Evolutionary conservation across 2,888 invertebrate genomes (phyloP).

Genomic region (Oscheius sp.): DNA sequence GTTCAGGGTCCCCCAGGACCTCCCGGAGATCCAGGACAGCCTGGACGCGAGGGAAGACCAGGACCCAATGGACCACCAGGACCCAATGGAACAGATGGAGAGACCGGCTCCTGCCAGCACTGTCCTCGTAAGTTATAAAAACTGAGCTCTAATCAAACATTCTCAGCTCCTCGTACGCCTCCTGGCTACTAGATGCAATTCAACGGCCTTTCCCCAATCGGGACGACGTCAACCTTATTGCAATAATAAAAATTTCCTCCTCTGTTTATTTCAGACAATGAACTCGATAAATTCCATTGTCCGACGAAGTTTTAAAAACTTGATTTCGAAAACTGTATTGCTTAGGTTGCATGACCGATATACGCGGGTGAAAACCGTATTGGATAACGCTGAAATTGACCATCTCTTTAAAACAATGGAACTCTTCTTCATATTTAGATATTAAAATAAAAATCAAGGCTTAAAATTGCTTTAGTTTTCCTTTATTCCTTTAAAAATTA

Average conservation of each 20-base stretch:
- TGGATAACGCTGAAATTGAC: too few relatives aligned
- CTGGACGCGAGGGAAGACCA: constrained; percentile 58
- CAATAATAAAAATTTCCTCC: constrained; percentile 22
- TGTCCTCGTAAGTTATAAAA: constrained; percentile 52
- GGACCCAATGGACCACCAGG: constrained; percentile 58
- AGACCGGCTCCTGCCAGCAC: constrained; percentile 58
- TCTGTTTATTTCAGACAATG: not conserved
- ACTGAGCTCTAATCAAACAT: not conserved
- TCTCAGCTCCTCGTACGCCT: constrained; percentile 59
- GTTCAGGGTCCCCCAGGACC: constrained; percentile 48
- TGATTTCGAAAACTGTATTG: too few relatives aligned
- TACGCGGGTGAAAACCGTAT: not conserved
- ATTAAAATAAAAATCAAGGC: too few relatives aligned
- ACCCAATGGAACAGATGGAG: constrained; percentile 60
- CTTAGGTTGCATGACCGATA: too few relatives aligned
- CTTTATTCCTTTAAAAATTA: not conserved
- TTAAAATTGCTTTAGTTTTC: too few relatives aligned
- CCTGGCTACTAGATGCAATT: constrained; percentile 54
- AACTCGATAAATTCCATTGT: constrained; percentile 3
- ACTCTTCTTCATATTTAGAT: too few relatives aligned
- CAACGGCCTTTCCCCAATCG: not conserved
- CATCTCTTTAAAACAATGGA: too few relatives aligned
- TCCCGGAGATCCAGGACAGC: constrained; percentile 60
- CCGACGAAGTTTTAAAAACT: too few relatives aligned
- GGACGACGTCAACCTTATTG: not conserved